These are phyloP conservation scores for Zaprionus lineosus DNA, from an alignment of 2,888 invertebrate species.

Conservation along the genomic window DNA sequence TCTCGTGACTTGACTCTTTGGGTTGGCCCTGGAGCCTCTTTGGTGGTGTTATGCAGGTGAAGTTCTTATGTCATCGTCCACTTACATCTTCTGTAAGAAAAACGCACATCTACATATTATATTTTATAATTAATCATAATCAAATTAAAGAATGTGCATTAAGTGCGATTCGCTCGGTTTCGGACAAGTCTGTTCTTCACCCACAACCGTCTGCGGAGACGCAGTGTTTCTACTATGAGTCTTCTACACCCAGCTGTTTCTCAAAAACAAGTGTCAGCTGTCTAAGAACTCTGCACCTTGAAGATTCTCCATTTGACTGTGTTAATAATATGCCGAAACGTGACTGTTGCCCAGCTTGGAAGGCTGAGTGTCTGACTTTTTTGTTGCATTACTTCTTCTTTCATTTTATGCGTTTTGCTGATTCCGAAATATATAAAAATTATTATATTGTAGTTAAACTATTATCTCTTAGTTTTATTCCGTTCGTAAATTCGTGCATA, in stretches of 20 bases:
- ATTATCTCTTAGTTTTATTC: no score
- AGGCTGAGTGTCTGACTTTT: no score
- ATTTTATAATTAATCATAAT: no score
- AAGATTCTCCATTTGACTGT: slow-evolving; percentile 21
- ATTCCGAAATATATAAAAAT: no score
- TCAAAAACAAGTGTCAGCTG: slow-evolving; percentile 33
- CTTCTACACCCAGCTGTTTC: slow-evolving; percentile 16
- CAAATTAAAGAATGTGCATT: slow-evolving; percentile 2
- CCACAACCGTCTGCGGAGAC: no score
- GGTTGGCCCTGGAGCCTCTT: slow-evolving; percentile 53
- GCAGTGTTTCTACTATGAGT: slow-evolving; percentile 2
- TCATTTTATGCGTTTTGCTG: slow-evolving; percentile 7
- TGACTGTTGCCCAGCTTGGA: slow-evolving; percentile 51
- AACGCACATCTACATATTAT: slow-evolving; percentile 2
- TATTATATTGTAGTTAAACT: background rate
- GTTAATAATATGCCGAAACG: slow-evolving; percentile 59
- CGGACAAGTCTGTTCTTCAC: no score
- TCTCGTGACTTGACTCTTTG: slow-evolving; percentile 6
- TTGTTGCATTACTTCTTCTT: no score
- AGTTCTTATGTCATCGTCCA: slow-evolving; percentile 19
- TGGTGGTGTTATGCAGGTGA: slow-evolving; percentile 59
- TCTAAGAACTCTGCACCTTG: slow-evolving; percentile 15
- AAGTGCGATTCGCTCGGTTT: no score
- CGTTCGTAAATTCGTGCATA: no score
- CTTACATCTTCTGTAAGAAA: slow-evolving; percentile 75